A percentile compares a stretch with the other conserved stretches of the same genome.
phyloP scores from a whole-genome alignment of 2,113 vertebrate species.

The Colistium nudipinnis region DNA sequence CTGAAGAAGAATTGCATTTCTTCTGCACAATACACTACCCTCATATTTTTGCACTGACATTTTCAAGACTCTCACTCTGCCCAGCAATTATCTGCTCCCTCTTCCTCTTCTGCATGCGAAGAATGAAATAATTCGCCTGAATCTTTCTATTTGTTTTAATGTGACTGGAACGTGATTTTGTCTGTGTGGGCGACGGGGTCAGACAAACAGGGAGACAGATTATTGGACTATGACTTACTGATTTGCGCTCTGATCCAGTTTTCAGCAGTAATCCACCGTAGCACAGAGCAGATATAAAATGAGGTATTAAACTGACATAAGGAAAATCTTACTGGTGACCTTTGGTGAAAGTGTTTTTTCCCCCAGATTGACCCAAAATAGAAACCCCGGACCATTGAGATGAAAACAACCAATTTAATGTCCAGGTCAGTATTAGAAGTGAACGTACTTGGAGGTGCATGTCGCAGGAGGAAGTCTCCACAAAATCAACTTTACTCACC shows the following conservation, averaged over 20 bases:
- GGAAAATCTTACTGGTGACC: background rate
- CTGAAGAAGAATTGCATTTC: slow-evolving; percentile 32
- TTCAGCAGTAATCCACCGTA: slow-evolving; percentile 35
- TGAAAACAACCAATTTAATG: background rate
- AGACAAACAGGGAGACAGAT: slow-evolving; percentile 1
- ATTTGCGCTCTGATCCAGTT: slow-evolving; percentile 34
- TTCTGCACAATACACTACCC: slow-evolving; percentile 13
- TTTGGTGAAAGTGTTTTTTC: slow-evolving; percentile 1
- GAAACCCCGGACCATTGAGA: background rate
- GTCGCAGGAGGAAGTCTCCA: slow-evolving; percentile 5
- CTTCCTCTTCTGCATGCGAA: no score
- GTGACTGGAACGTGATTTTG: no score
- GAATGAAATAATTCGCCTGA: slow-evolving; percentile 2
- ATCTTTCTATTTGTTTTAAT: slow-evolving; percentile 16
- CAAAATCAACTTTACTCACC: background rate
- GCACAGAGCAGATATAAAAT: no score
- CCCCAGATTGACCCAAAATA: slow-evolving; percentile 11
- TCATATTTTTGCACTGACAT: no score
- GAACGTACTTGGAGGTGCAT: no score
- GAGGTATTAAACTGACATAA: slow-evolving; percentile 25
- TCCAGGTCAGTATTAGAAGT: no score
- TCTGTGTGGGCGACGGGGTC: background rate
- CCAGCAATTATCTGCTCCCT: no score
- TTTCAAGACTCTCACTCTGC: no score
- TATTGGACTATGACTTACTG: slow-evolving; percentile 13